These are phyloP conservation scores for Drosophila picticornis DNA, from an alignment of 2,888 invertebrate species.

Conservation along the genomic window DNA sequence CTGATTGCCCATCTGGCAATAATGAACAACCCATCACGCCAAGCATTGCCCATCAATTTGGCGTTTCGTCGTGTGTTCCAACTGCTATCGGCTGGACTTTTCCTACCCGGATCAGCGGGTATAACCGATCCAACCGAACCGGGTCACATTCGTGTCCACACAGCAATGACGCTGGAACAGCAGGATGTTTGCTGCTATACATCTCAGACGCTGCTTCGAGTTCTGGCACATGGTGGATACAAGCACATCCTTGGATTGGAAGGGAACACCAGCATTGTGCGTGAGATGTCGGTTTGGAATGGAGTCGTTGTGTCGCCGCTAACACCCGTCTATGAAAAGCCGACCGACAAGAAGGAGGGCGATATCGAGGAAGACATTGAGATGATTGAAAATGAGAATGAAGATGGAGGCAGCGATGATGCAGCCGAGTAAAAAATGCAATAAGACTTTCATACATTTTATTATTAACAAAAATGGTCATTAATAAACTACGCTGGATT, in stretches of 20 bases:
- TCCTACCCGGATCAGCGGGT: conserved; percentile 96
- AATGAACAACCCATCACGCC: conserved; percentile 97
- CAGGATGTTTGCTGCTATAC: conserved; percentile 97
- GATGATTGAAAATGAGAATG: conserved; percentile 86
- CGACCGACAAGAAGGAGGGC: conserved; percentile 90
- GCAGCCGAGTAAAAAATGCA: conserved; percentile 66
- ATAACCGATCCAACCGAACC: conserved; percentile 98
- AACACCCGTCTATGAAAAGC: conserved; percentile 96
- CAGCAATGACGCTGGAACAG: conserved; percentile 95
- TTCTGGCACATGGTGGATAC: conserved; percentile 96
- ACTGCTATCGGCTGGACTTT: conserved; percentile 96
- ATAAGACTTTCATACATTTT: conserved; percentile 36
- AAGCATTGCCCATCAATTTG: conserved; percentile 95
- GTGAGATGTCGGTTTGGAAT: conserved; percentile 98
- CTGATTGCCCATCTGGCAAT: conserved; percentile 97
- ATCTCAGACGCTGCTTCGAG: conserved; percentile 93
- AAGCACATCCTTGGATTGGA: conserved; percentile 93
- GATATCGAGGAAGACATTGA: conserved; percentile 89
- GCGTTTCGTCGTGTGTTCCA: conserved; percentile 96
- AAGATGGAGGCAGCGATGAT: conserved; percentile 84
- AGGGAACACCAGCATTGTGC: conserved; percentile 86
- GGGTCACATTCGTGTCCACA: conserved; percentile 95
- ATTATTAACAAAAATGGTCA: conserved; percentile 25
- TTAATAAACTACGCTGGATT: conserved; percentile 21
- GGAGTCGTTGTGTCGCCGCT: conserved; percentile 98